phyloP scores from a whole-genome alignment of 2,113 vertebrate species.

The Numenius arquata region DNA sequence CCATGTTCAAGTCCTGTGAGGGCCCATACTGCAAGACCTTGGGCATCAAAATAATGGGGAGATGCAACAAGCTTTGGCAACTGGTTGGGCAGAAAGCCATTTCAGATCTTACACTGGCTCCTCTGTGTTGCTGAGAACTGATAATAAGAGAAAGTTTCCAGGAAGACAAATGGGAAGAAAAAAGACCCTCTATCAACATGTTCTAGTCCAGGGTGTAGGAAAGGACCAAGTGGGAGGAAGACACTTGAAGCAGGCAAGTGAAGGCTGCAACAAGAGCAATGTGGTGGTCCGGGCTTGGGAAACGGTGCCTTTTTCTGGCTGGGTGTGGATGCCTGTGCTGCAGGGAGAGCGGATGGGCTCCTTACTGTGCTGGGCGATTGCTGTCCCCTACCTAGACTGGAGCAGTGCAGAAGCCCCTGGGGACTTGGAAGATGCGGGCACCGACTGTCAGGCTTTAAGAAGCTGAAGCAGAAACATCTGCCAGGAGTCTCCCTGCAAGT shows the following conservation, averaged over 20 bases:
- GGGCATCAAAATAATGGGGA: neutral
- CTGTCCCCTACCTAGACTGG: neutral
- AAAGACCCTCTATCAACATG: neutral
- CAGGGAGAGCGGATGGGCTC: neutral
- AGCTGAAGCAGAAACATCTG: neutral
- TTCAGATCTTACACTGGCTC: neutral
- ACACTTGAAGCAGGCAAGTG: neutral
- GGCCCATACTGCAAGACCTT: neutral
- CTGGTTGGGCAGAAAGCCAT: neutral
- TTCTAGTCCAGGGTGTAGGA: neutral
- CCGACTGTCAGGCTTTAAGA: neutral
- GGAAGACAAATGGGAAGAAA: neutral
- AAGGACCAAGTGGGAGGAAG: neutral
- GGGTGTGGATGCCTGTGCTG: neutral
- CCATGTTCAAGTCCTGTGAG: neutral
- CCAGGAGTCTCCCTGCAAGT: neutral
- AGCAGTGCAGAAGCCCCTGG: neutral
- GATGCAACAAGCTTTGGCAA: neutral
- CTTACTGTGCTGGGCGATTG: neutral
- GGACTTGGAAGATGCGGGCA: neutral
- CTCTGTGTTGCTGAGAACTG: neutral
- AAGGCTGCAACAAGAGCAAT: rapidly evolving
- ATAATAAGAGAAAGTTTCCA: neutral
- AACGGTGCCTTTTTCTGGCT: neutral
- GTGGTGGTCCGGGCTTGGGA: neutral